Conservation (phyloP, 23 tunicate species). For the Diplosoma virens region DNA sequence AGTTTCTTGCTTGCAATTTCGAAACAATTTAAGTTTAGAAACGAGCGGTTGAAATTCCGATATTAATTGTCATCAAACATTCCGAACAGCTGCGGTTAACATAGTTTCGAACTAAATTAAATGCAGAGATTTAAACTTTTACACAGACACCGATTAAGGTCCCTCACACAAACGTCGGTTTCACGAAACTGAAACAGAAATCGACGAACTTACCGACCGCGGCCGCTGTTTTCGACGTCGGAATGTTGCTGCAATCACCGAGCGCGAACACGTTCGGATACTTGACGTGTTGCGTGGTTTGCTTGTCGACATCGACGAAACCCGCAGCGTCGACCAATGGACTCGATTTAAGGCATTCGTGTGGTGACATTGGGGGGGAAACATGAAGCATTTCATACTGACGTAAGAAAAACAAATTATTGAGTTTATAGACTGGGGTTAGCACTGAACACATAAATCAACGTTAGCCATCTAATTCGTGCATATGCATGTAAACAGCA, state of each 20-base stretch:
- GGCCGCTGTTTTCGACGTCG: constrained; percentile 97
- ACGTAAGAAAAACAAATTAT: not conserved
- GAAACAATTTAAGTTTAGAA: no score
- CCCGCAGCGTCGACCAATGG: constrained; percentile 71
- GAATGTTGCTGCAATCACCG: constrained; percentile 95
- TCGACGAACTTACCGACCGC: constrained; percentile 58
- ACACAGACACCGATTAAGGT: not conserved
- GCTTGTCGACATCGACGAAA: constrained; percentile 78
- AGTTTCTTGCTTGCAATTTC: no score
- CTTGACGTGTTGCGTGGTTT: constrained; percentile 67
- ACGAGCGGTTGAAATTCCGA: no score
- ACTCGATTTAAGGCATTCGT: constrained; percentile 34
- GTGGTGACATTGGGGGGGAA: constrained; percentile 83
- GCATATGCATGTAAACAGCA: no score
- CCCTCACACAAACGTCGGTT: not conserved
- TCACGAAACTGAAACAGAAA: not conserved
- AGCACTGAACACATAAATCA: no score
- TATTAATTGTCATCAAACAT: no score
- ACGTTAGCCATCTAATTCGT: no score
- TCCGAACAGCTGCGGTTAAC: no score
- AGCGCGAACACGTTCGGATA: constrained; percentile 84
- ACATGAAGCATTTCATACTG: constrained; percentile 89
- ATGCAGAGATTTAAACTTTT: no score
- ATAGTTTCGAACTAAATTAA: no score
- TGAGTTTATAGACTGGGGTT: no score